Evolutionary conservation across 2,113 vertebrate genomes (phyloP).

Genomic region (Hystrix brachyura): DNA sequence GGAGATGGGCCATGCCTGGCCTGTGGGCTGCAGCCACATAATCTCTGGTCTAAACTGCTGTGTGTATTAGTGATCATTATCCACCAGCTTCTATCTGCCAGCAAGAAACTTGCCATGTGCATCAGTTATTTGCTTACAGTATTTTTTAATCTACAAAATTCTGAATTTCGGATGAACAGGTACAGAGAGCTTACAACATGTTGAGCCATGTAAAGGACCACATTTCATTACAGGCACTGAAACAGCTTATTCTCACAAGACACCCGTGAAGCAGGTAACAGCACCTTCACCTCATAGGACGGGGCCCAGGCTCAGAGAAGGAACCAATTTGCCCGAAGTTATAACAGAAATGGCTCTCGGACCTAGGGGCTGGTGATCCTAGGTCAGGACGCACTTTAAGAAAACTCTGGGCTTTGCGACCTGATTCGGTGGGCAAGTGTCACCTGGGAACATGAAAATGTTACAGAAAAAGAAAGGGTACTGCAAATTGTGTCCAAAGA

Average conservation of each 20-base stretch:
- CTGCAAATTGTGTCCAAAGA: slow-evolving; percentile 67
- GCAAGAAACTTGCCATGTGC: neutral
- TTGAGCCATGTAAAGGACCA: neutral
- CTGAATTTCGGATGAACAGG: neutral
- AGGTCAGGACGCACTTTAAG: neutral
- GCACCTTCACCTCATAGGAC: neutral
- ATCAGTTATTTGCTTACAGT: neutral
- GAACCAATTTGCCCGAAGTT: neutral
- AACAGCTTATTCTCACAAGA: neutral
- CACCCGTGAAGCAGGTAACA: neutral
- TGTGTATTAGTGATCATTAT: neutral
- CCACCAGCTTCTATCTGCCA: neutral
- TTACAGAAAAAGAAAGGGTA: slow-evolving; percentile 47
- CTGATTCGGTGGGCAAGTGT: neutral
- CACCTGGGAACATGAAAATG: slow-evolving; percentile 55
- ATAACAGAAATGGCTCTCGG: neutral
- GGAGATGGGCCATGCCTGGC: neutral
- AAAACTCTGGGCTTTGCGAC: neutral
- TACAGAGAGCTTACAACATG: neutral
- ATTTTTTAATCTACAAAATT: slow-evolving; percentile 24
- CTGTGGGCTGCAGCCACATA: neutral
- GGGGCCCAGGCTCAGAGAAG: neutral
- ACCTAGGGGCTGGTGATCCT: neutral
- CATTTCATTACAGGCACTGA: neutral
- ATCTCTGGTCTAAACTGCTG: neutral